A percentile compares a stretch with the other conserved stretches of the same genome.
These are phyloP conservation scores for Alcedo atthis DNA, from an alignment of 2,797 vertebrate species.

Conservation along the genomic window DNA sequence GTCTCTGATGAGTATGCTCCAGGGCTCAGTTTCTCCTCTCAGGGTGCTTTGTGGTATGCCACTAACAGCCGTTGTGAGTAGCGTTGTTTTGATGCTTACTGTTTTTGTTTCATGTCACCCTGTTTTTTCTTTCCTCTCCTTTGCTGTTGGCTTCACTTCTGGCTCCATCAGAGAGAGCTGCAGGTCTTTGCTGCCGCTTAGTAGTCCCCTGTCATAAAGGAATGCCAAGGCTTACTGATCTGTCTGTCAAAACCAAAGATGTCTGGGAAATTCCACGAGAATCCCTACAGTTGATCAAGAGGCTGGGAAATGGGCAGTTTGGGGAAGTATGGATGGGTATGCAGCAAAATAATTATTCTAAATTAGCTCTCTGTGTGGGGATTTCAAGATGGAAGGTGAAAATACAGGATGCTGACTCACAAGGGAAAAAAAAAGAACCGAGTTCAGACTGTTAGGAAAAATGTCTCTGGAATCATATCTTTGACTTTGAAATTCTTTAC, in stretches of 20 bases:
- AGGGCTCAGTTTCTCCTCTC: constrained; percentile 56
- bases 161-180: constrained; percentile 90
- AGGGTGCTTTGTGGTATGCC: constrained; percentile 61
- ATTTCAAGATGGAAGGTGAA: constrained; percentile 81
- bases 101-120: constrained; percentile 77
- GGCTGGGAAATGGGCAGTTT: constrained; percentile 98
- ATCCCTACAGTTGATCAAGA: constrained; percentile 97
- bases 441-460: not conserved
- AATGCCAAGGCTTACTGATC: constrained; percentile 97
- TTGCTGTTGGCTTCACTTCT: constrained; percentile 72
- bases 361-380: constrained; percentile 66
- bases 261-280: constrained; percentile 98
- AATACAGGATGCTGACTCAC: not conserved
- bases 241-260: constrained; percentile 99
- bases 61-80: constrained; percentile 65
- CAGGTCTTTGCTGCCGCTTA: constrained; percentile 97
- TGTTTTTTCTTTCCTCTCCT: constrained; percentile 80
- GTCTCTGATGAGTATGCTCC: constrained; percentile 51
- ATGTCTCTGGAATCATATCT: not conserved
- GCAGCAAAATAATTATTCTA: constrained; percentile 79
- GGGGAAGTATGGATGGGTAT: constrained; percentile 99
- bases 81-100: constrained; percentile 68
- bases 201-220: constrained; percentile 97
- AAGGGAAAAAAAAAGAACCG: not conserved
- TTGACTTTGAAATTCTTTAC: constrained; percentile 55